Evolutionary conservation across 1,140 invertebrate genomes (phyloP).

Genomic region (Aphelenchoides avenae): DNA sequence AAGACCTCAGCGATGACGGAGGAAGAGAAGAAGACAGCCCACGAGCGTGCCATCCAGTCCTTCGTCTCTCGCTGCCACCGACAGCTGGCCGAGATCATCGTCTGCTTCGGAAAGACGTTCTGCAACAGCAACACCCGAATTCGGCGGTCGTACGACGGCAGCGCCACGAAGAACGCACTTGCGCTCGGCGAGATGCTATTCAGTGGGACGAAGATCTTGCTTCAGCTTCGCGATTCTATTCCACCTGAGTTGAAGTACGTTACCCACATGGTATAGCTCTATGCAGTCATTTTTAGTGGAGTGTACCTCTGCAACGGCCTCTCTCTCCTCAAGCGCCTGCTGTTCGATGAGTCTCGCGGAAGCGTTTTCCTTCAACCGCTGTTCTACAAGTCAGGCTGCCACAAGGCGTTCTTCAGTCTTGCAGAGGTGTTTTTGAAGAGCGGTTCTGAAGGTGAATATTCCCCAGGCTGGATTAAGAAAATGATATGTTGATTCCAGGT

Average conservation of each 20-base stretch:
- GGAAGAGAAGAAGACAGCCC: no score
- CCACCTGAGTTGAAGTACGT: constrained; percentile 14
- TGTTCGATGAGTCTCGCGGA: constrained; percentile 28
- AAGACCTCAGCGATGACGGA: no score
- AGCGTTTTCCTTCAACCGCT: constrained; percentile 22
- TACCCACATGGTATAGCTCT: neutral
- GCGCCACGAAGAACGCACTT: neutral
- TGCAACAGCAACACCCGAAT: constrained; percentile 18
- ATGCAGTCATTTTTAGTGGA: constrained; percentile 5
- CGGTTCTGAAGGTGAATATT: neutral
- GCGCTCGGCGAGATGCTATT: constrained; percentile 23
- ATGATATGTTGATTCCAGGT: no score
- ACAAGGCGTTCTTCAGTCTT: constrained; percentile 30
- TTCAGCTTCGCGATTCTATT: constrained; percentile 10
- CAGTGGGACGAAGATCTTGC: constrained; percentile 15
- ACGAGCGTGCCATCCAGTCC: constrained; percentile 16
- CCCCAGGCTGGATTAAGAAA: neutral
- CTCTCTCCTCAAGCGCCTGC: constrained; percentile 30
- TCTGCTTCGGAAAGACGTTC: constrained; percentile 26
- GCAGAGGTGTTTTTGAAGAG: constrained; percentile 19
- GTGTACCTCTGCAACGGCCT: constrained; percentile 29
- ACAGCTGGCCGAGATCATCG: constrained; percentile 29
- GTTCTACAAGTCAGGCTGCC: constrained; percentile 46
- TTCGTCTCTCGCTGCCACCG: constrained; percentile 16
- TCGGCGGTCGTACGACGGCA: constrained; percentile 8